Evolutionary conservation across 2,797 vertebrate species (phyloP), one percentile per base, ranked within the genome.

Genomic region (Catamblyrhynchus diadema): DNA sequence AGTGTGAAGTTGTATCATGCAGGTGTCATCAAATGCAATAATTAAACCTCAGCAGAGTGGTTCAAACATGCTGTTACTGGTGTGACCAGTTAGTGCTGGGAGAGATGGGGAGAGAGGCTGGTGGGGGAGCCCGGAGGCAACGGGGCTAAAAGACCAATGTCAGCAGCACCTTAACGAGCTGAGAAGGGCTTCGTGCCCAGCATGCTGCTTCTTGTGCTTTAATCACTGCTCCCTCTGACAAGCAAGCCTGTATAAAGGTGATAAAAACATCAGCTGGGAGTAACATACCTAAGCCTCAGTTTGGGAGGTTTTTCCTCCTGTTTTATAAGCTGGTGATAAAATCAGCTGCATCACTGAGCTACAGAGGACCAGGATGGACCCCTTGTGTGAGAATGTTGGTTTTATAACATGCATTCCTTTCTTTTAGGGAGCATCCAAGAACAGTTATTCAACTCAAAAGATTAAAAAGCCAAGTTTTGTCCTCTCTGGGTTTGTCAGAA

Each of bases 121-220:
- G 7, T 28, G 65, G 66, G 64, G 78, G 71, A 96, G 86, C 85
- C 95, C 12, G 12, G 3, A 66, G 94, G 95, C 94, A 11, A 17
- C 22, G 19, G 33, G 83, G 33, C 64, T 94, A 11, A 95, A 93
- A 96, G 61, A 33, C 41, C 79, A 50, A 9, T 74, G 81, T 87
- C 90, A 86, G 81, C 72, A 82, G 79, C 88, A 41, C 25, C 59
- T 22, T 44, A 61, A 72, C 23, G 67, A 65, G 67, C 65, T 80
- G 78, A 37, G 78, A 74, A 59, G 72, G 50, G 50, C 75, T 83
- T 21, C 30, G 28, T 85, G 86, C 73, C 72, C 75, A 93, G 86
- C 93, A 42, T 86, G 96, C 91, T 88, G 90, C 65, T 94, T 17
- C 96, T 92, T 96, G 97, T 89, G 71, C 47, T 73, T n/a, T 64